A percentile compares a stretch with the other conserved stretches of the same genome.
These are phyloP conservation scores for Philopotamus ludificatus DNA, from an alignment of 1,140 invertebrate species.

Conservation along the genomic window DNA sequence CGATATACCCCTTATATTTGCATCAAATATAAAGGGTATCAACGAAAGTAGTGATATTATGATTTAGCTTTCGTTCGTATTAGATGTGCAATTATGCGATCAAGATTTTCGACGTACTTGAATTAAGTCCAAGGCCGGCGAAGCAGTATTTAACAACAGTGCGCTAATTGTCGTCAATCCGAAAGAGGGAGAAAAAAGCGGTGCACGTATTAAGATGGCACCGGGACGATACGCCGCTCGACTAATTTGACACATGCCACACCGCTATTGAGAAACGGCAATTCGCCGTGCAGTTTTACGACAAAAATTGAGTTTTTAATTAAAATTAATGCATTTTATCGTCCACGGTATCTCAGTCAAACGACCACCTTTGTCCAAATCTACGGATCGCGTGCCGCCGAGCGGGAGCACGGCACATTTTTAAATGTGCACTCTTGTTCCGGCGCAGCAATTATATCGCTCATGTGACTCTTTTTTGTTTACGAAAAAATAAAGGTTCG, in stretches of 20 bases:
- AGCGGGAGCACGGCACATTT: conserved; percentile 10
- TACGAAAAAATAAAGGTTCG: neutral
- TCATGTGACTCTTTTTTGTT: conserved; percentile 2
- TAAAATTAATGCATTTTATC: conserved; percentile 15
- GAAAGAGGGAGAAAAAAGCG: no score
- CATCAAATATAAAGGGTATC: no score
- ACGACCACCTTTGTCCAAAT: conserved; percentile 24
- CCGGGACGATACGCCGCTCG: neutral
- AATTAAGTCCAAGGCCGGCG: no score
- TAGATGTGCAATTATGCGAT: no score
- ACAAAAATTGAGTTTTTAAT: conserved; percentile 12
- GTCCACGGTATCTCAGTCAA: conserved; percentile 11
- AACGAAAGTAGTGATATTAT: no score
- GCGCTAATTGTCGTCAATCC: no score
- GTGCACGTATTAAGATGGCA: no score
- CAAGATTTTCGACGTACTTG: no score
- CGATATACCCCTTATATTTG: no score
- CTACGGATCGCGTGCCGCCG: conserved; percentile 13
- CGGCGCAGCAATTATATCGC: conserved; percentile 7
- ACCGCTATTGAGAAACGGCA: neutral
- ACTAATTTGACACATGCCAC: neutral
- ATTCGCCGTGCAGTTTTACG: neutral
- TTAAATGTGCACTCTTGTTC: neutral
- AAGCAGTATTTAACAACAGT: no score
- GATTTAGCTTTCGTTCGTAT: no score